Evolutionary conservation across 2,113 vertebrate genomes (phyloP).

Genomic region (Grammomys surdaster): DNA sequence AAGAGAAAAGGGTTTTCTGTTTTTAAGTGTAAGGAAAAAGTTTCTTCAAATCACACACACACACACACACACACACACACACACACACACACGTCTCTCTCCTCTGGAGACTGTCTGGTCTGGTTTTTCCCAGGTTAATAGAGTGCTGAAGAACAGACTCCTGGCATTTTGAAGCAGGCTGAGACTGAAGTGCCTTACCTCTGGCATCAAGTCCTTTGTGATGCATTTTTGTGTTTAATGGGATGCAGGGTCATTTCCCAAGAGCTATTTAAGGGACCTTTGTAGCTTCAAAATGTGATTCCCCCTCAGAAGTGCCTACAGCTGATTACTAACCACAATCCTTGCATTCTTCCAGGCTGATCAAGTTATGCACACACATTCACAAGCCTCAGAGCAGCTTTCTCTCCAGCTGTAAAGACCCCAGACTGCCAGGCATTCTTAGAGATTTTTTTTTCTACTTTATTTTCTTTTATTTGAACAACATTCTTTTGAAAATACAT

Average conservation of each 20-base stretch:
- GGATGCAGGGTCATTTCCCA: conserved; percentile 91
- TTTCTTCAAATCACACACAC: conserved; percentile 62
- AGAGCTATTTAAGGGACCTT: conserved; percentile 93
- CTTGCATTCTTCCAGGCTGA: conserved; percentile 93
- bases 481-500: conserved; percentile 35
- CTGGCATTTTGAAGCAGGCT: conserved; percentile 82
- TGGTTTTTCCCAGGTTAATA: conserved; percentile 80
- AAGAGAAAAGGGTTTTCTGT: conserved; percentile 35
- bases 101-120: conserved; percentile 69
- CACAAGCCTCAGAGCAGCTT: conserved; percentile 83
- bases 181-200: conserved; percentile 84
- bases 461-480: conserved; percentile 57
- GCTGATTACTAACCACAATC: conserved; percentile 94
- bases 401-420: conserved; percentile 80
- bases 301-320: conserved; percentile 92
- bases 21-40: conserved; percentile 75
- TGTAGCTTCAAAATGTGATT: conserved; percentile 90
- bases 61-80: not conserved
- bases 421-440: conserved; percentile 20
- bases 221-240: conserved; percentile 86
- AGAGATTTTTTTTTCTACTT: not conserved
- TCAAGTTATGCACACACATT: conserved; percentile 90
- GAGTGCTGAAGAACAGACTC: conserved; percentile 75
- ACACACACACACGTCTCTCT: not conserved
- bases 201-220: conserved; percentile 79